phyloP scores from a whole-genome alignment of 1,140 invertebrate species.

The Aporrectodea caliginosa region DNA sequence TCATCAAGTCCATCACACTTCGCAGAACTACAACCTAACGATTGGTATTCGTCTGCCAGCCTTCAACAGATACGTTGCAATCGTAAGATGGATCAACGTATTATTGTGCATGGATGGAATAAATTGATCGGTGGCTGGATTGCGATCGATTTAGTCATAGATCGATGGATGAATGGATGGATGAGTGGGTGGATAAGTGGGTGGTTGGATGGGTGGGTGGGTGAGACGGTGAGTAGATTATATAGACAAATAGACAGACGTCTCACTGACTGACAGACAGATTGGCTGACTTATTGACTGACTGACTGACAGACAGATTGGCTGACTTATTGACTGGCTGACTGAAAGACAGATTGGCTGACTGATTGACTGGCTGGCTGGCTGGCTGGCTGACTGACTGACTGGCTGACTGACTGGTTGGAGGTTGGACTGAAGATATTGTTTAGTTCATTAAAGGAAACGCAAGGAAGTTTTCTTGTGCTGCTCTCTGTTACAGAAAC shows the following conservation, averaged over 20 bases:
- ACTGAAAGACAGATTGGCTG: neutral
- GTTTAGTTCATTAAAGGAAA: no score
- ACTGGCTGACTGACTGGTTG: slow-evolving; percentile 18
- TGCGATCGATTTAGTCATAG: neutral
- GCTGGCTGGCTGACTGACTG: slow-evolving; percentile 22
- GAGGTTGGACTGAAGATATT: no score
- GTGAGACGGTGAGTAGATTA: neutral
- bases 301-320: neutral
- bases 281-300: neutral
- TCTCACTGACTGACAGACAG: neutral
- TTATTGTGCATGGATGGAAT: no score
- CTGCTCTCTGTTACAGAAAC: no score
- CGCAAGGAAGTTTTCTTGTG: no score
- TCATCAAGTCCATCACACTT: no score
- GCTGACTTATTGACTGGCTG: neutral
- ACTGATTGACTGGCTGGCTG: neutral
- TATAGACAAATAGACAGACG: neutral
- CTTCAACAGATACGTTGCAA: no score
- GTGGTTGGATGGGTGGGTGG: neutral
- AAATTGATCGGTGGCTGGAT: neutral
- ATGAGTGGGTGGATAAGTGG: neutral
- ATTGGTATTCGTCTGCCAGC: no score
- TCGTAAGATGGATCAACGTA: no score
- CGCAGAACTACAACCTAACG: no score
- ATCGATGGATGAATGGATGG: neutral